phyloP scores from a whole-genome alignment of 2,797 vertebrate species.

The Enteromius afrohamiltoni region DNA sequence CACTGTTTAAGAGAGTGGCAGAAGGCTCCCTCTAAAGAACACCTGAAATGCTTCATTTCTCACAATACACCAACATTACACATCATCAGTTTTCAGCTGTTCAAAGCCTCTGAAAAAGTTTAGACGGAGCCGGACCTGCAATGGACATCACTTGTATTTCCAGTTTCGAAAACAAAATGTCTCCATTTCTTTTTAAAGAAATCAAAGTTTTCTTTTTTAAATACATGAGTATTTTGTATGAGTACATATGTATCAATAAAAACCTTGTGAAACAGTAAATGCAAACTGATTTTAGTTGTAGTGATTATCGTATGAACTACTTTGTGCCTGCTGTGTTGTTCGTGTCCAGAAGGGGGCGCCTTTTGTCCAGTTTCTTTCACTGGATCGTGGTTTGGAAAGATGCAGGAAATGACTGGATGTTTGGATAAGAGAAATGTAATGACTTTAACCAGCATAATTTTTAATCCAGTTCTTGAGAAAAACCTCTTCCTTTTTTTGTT shows the following conservation, averaged over 20 bases:
- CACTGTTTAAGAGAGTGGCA: conserved; percentile 81
- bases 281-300: neutral
- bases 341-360: conserved; percentile 1
- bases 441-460: neutral
- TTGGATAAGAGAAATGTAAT: neutral
- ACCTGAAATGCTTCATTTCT: neutral
- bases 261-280: neutral
- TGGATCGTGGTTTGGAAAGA: neutral
- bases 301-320: neutral
- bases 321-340: neutral
- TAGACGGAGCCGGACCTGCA: neutral
- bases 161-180: neutral
- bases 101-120: neutral
- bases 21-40: conserved; percentile 67
- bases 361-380: neutral
- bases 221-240: neutral
- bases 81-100: neutral
- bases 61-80: neutral
- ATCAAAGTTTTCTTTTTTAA: neutral
- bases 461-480: neutral
- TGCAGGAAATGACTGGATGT: neutral
- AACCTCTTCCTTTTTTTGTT: neutral
- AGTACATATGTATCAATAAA: neutral
- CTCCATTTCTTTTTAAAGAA: neutral
- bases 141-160: neutral